Conservation (phyloP, 2,797 vertebrate genomes). For the Tangara arthus region DNA sequence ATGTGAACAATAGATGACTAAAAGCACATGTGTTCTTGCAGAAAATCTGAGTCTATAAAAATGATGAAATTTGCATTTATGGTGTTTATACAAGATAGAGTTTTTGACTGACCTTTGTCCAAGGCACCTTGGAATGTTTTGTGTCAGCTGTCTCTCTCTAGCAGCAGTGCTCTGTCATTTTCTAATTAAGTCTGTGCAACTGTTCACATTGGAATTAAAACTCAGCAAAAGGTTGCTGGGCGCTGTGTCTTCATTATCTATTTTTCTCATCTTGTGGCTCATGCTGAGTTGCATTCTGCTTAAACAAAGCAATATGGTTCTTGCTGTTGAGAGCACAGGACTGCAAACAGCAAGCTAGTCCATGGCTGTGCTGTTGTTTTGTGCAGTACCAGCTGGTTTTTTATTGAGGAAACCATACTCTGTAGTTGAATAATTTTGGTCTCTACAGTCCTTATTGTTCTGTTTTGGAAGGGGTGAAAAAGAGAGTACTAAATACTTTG, state of each 20-base stretch:
- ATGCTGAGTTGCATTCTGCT: neutral
- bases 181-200: neutral
- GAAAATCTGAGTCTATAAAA: neutral
- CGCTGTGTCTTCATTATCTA: neutral
- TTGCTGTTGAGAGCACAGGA: neutral
- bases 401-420: constrained; percentile 7
- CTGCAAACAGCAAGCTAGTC: neutral
- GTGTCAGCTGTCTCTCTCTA: neutral
- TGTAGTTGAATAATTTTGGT: constrained; percentile 22
- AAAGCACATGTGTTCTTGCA: neutral
- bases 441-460: neutral
- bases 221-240: neutral
- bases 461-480: constrained; percentile 19
- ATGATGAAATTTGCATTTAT: neutral
- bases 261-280: neutral
- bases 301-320: constrained; percentile 3
- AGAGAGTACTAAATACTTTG: neutral
- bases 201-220: neutral
- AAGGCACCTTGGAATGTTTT: neutral
- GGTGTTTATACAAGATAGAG: neutral
- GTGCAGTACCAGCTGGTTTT: constrained; percentile 8
- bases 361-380: neutral
- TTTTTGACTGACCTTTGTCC: neutral
- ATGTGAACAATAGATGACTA: neutral
- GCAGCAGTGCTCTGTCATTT: neutral